Conservation (phyloP, 2,113 vertebrate genomes). For the Riparia riparia region DNA sequence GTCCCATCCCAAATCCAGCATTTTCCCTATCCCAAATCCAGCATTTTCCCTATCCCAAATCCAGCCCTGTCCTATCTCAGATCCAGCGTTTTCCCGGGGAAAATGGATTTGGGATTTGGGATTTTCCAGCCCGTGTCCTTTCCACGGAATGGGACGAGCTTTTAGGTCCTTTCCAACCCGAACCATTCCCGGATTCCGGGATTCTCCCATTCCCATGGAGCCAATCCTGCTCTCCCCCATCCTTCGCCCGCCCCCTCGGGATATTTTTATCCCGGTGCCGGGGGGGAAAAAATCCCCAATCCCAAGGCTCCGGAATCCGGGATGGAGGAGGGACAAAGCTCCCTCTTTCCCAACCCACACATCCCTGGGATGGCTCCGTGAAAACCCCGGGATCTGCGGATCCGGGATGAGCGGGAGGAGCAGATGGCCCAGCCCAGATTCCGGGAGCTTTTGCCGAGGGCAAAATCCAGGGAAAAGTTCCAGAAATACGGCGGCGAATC, state of each 20-base stretch:
- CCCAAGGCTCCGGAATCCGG: background rate
- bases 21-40: too few relatives aligned
- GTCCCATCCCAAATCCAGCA: too few relatives aligned
- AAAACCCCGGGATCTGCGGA: rapidly evolving
- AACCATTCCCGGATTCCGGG: background rate
- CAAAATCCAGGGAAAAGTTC: background rate
- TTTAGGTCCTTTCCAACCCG: background rate
- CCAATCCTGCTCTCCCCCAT: background rate
- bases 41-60: background rate
- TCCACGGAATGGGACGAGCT: background rate
- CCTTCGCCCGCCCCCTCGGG: background rate
- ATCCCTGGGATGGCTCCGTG: rapidly evolving
- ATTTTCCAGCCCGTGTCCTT: background rate
- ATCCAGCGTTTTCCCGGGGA: too few relatives aligned
- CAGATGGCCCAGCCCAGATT: background rate
- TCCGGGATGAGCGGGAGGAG: background rate
- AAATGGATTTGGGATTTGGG: too few relatives aligned
- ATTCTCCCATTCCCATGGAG: background rate
- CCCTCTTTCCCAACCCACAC: background rate
- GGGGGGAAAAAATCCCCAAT: background rate
- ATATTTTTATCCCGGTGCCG: background rate
- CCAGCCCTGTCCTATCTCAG: too few relatives aligned
- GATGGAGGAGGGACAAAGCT: background rate
- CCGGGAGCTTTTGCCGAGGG: background rate
- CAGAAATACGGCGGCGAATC: background rate